Evolutionary conservation across 2,888 invertebrate genomes (phyloP).

Genomic region (Leucophora obtusa): DNA sequence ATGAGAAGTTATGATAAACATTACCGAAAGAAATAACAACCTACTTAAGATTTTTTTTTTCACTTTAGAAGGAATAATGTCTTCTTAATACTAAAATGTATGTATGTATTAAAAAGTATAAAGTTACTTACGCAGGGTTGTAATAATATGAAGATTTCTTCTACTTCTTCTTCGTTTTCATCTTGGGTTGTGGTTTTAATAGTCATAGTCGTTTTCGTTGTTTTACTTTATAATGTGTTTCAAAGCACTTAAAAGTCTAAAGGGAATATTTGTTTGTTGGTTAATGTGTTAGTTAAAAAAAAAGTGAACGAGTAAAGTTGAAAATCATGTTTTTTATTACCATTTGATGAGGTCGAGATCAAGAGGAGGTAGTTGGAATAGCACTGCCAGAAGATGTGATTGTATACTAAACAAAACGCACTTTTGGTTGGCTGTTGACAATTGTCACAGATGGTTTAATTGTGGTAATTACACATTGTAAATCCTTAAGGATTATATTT

Average conservation of each 20-base stretch:
- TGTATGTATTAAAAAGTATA: slow-evolving; percentile 5
- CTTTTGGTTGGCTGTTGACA: slow-evolving; percentile 68
- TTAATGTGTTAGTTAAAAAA: slow-evolving; percentile 38
- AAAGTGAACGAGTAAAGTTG: slow-evolving; percentile 73
- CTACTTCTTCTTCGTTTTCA: slow-evolving; percentile 31
- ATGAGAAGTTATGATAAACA: slow-evolving; percentile 23
- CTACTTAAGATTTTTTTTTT: slow-evolving; percentile 45
- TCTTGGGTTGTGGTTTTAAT: slow-evolving; percentile 52
- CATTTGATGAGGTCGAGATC: slow-evolving; percentile 36
- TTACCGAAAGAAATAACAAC: slow-evolving; percentile 36
- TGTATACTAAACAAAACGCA: slow-evolving; percentile 36
- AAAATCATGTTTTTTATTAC: slow-evolving; percentile 73
- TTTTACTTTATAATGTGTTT: slow-evolving; percentile 58
- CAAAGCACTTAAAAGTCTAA: slow-evolving; percentile 64
- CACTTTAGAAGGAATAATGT: slow-evolving; percentile 30
- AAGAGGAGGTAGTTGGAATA: slow-evolving; percentile 10
- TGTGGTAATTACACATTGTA: slow-evolving; percentile 79
- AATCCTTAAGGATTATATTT: slow-evolving; percentile 76
- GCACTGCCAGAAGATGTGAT: slow-evolving; percentile 22
- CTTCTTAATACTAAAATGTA: slow-evolving; percentile 49
- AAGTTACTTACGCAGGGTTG: slow-evolving; percentile 12
- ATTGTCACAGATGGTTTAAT: slow-evolving; percentile 79
- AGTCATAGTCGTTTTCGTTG: slow-evolving; percentile 43
- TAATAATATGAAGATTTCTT: slow-evolving; percentile 1
- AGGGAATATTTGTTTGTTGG: slow-evolving; percentile 54